Conservation (phyloP, 2,797 vertebrate genomes). For the Myiotriccus ornatus region DNA sequence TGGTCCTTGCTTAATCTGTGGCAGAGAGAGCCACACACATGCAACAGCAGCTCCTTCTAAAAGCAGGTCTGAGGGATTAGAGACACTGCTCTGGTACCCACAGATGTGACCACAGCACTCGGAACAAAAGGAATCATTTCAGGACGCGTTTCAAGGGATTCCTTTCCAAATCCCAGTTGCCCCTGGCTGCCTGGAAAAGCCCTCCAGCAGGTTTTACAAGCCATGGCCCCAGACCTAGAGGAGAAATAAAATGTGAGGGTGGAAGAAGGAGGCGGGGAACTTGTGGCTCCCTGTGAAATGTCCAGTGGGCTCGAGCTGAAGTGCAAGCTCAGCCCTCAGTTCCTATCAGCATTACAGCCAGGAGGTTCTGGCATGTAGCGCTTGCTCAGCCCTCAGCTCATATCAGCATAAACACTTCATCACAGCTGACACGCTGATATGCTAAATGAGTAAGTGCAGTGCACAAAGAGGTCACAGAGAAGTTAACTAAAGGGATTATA, state of each 20-base stretch:
- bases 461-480: slow-evolving; percentile 67
- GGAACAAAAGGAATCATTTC: not conserved
- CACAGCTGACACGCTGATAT: slow-evolving; percentile 65
- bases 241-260: not conserved
- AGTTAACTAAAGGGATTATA: slow-evolving; percentile 70
- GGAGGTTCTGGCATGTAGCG: slow-evolving; percentile 37
- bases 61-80: not conserved
- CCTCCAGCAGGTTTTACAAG: not conserved
- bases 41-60: not conserved
- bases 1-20: not conserved
- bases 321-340: slow-evolving; percentile 58
- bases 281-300: slow-evolving; percentile 2
- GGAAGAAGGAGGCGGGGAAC: not conserved
- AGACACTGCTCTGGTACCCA: not conserved
- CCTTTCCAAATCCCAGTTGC: not conserved
- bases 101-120: not conserved
- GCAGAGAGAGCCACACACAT: not conserved
- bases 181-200: not conserved
- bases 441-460: slow-evolving; percentile 54
- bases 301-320: slow-evolving; percentile 47
- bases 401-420: slow-evolving; percentile 74
- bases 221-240: not conserved
- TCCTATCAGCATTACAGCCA: slow-evolving; percentile 44
- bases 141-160: not conserved
- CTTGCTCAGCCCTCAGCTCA: slow-evolving; percentile 65